These are phyloP conservation scores for Ptiloglossa arizonensis DNA, from an alignment of 1,140 invertebrate genomes.

Conservation along the genomic window DNA sequence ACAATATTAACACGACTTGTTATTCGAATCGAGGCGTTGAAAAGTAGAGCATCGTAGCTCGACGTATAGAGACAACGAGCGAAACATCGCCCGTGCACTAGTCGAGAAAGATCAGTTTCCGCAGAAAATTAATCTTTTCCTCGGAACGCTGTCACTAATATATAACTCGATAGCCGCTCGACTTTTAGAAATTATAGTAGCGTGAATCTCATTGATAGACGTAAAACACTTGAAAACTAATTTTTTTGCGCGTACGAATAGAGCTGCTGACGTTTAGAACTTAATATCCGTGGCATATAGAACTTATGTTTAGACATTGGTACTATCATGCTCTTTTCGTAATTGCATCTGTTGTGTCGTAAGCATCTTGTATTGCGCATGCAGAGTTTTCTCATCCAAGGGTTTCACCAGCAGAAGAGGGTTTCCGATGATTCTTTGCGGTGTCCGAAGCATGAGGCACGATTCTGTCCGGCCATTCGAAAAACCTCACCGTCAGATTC, in stretches of 20 bases:
- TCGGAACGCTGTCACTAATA: conserved; percentile 60
- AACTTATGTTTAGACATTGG: conserved; percentile 48
- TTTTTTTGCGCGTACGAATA: conserved; percentile 31
- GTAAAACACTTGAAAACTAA: conserved; percentile 58
- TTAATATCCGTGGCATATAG: conserved; percentile 37
- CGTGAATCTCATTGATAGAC: conserved; percentile 76
- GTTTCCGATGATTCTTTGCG: conserved; percentile 65
- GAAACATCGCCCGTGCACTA: conserved; percentile 3
- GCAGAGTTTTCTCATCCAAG: conserved; percentile 63
- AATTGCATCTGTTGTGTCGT: conserved; percentile 70
- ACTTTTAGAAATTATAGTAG: conserved; percentile 61
- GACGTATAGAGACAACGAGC: conserved; percentile 33
- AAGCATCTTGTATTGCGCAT: conserved; percentile 74
- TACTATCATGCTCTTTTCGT: conserved; percentile 63
- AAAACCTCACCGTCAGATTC: not conserved
- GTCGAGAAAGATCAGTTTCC: conserved; percentile 32
- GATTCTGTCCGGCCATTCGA: conserved; percentile 52
- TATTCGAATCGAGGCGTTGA: conserved; percentile 55
- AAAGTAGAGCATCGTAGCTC: conserved; percentile 57
- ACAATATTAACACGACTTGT: conserved; percentile 70
- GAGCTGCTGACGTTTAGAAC: conserved; percentile 59
- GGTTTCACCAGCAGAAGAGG: conserved; percentile 52
- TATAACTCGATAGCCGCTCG: conserved; percentile 54
- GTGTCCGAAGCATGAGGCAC: conserved; percentile 62
- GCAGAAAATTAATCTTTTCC: conserved; percentile 51